A percentile compares a stretch with the other conserved stretches of the same genome.
These are phyloP conservation scores for Tamias sibiricus DNA, from an alignment of 2,113 vertebrate species.

Conservation along the genomic window DNA sequence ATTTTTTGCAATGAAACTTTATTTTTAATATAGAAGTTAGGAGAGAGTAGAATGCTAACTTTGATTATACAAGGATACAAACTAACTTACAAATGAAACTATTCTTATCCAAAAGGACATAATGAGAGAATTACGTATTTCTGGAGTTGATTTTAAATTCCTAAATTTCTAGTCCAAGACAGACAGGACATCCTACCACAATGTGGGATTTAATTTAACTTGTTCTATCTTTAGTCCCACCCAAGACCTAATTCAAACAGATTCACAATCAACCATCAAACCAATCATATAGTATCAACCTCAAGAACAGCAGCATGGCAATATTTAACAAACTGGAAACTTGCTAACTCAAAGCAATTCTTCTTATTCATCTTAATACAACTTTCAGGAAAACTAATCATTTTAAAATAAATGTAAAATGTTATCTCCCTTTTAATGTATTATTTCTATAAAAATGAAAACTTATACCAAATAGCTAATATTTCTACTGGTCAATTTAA, in stretches of 20 bases:
- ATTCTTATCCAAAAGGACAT: background rate
- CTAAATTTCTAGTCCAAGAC: background rate
- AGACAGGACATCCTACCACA: background rate
- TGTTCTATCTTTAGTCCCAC: background rate
- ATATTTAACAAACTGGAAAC: background rate
- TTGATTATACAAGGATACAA: background rate
- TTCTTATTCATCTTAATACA: background rate
- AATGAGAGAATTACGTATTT: background rate
- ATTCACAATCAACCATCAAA: background rate
- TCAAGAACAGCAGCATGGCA: background rate
- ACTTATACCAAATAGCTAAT: background rate
- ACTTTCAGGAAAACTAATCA: constrained; percentile 27
- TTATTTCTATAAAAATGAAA: constrained; percentile 32
- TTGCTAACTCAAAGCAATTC: background rate
- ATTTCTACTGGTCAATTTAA: background rate
- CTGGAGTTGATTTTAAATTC: background rate
- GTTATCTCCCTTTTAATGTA: background rate
- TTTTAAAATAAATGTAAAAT: constrained; percentile 41
- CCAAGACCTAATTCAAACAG: background rate
- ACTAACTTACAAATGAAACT: constrained; percentile 24
- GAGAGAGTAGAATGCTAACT: background rate
- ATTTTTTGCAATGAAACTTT: background rate
- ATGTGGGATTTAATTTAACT: background rate
- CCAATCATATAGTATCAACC: background rate
- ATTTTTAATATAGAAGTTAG: constrained; percentile 37